Percentiles rank a stretch among this genome's conserved stretches.
Conservation (phyloP, 1,140 invertebrate species). For the Nasonia longicornis region DNA sequence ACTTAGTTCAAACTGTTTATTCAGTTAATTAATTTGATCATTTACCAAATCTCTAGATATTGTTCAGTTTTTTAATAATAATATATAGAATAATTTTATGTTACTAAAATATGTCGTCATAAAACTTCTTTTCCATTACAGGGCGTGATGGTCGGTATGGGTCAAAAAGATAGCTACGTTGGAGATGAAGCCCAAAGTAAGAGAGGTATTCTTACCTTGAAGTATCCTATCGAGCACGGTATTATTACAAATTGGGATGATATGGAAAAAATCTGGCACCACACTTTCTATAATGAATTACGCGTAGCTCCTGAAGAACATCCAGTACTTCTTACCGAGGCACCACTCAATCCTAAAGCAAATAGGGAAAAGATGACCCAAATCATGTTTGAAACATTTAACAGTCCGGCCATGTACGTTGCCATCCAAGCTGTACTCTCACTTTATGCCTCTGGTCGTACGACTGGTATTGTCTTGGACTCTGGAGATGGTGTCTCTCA, state of each 20-base stretch:
- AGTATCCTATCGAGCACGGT: conserved; percentile 95
- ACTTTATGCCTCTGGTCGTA: conserved; percentile 90
- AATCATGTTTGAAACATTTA: conserved; percentile 84
- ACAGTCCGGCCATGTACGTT: conserved; percentile 89
- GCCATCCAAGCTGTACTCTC: conserved; percentile 89
- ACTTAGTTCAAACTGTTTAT: too few species aligned
- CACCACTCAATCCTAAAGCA: conserved; percentile 92
- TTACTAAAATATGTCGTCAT: too few species aligned
- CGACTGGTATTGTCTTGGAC: conserved; percentile 91
- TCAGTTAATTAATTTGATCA: too few species aligned
- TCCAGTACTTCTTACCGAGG: conserved; percentile 91
- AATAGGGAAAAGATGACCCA: conserved; percentile 86
- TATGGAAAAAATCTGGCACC: conserved; percentile 98
- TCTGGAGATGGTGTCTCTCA: conserved; percentile 89
- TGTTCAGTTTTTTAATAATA: too few species aligned
- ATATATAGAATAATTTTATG: too few species aligned
- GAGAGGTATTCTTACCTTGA: conserved; percentile 90
- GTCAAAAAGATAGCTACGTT: conserved; percentile 90
- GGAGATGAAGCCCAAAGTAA: conserved; percentile 95
- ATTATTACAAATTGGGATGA: conserved; percentile 98
- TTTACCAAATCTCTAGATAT: too few species aligned
- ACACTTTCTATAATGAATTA: conserved; percentile 95
- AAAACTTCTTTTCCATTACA: conserved; percentile 57
- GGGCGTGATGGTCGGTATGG: conserved; percentile 95
- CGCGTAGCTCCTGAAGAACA: conserved; percentile 95